phyloP scores from a whole-genome alignment of 2,888 invertebrate genomes.

The Pollenia griseotomentosa region DNA sequence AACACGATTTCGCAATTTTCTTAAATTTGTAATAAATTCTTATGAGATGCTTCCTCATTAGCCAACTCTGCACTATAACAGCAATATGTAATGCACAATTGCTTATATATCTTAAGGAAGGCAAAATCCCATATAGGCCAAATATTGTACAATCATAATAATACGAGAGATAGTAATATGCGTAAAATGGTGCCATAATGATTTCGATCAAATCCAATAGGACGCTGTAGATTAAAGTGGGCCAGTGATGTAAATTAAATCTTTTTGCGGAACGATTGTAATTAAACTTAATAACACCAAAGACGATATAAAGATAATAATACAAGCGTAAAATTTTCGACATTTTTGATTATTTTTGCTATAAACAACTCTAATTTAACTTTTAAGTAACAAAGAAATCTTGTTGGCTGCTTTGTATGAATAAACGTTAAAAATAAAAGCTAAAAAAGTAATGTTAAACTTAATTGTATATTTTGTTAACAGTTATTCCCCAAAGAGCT shows the following conservation, averaged over 20 bases:
- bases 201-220: conserved; percentile 50
- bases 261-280: conserved; percentile 56
- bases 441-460: too few relatives aligned
- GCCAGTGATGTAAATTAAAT: conserved; percentile 58
- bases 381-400: too few relatives aligned
- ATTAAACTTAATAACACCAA: conserved; percentile 75
- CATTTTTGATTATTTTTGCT: background rate
- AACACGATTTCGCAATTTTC: background rate
- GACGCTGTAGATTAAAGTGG: conserved; percentile 72
- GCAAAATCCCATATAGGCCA: too few relatives aligned
- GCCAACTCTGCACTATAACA: conserved; percentile 25
- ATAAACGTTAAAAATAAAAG: too few relatives aligned
- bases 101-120: too few relatives aligned
- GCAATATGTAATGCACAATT: background rate
- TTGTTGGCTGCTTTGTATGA: too few relatives aligned
- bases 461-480: too few relatives aligned
- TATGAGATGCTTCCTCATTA: conserved; percentile 16
- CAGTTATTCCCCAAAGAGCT: too few relatives aligned
- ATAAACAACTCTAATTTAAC: too few relatives aligned
- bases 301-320: conserved; percentile 52
- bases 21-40: background rate
- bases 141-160: background rate
- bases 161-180: background rate
- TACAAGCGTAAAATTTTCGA: background rate
- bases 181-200: background rate